Evolutionary conservation across 2,113 vertebrate species (phyloP), one percentile per base, ranked within the genome.

Genomic region (Acanthochromis polyacanthus): DNA sequence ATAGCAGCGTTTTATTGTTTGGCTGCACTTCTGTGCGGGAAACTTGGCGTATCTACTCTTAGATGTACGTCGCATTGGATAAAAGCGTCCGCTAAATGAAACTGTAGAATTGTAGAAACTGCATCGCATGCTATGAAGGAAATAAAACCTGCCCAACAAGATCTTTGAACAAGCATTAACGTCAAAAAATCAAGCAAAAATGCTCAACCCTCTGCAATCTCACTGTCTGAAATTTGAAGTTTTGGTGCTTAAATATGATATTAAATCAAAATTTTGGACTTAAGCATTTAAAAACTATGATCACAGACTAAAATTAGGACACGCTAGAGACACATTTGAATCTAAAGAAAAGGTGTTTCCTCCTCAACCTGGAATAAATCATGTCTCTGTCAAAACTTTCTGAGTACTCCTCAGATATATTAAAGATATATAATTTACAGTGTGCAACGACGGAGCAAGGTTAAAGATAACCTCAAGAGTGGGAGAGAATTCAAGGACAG

Each of bases 401-500:
- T 28, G n/a, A 74, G 55, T n/a, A n/a, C n/a, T n/a, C n/a, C n/a
- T n/a, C n/a, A n/a, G n/a, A n/a, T n/a, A 64, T 73, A 66, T 53
- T 14, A 55, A 61, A 83, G 32, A 60, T 65, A 30, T 46, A 64
- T 50, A 20, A 69, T 81, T 46, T 63, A 71, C 17, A 1, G 1
- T 19, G 46, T 16, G 16, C 23, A 81, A 61, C 28, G 32, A 76
- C 16, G 30, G 16, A 66, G 40, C 50, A 64, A 74, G 70, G 68
- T 71, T 76, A 83, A 78, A 76, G 59, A 78, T 61, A 82, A 64
- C 80, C 38, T 81, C 69, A 78, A 76, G 83, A 82, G 72, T 72
- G 25, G 56, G 20, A 84, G 69, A 81, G 71, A 86, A 85, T 76
- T 83, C 66, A 83, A 85, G 83, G 84, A 85, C 73, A 85, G 55